Percentiles rank a stretch among this genome's conserved stretches.
Evolutionary conservation across 1,140 invertebrate species (phyloP).

Genomic region (Anastrepha obliqua): DNA sequence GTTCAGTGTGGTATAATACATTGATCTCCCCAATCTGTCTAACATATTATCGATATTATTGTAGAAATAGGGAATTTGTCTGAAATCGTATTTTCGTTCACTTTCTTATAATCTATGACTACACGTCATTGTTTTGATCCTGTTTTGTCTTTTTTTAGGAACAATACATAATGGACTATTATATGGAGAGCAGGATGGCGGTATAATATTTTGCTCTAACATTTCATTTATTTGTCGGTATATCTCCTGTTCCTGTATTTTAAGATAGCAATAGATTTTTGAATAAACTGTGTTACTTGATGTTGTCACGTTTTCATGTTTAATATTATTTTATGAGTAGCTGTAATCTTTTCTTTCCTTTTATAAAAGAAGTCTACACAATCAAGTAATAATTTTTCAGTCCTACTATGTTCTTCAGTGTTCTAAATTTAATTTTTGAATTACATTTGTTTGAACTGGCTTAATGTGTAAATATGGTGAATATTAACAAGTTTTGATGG

Average conservation of each 20-base stretch:
- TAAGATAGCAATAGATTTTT: too few species aligned
- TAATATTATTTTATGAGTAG: too few species aligned
- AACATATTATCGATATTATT: conserved; percentile 3
- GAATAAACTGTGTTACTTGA: too few species aligned
- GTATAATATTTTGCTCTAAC: neutral
- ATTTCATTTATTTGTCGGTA: neutral
- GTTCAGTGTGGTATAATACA: neutral
- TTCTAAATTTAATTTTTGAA: too few species aligned
- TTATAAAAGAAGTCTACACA: too few species aligned
- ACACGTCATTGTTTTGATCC: neutral
- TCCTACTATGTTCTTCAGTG: too few species aligned
- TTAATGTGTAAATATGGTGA: too few species aligned
- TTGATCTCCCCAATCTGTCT: neutral
- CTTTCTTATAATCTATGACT: conserved; percentile 31
- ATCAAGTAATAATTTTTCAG: too few species aligned
- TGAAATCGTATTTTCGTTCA: conserved; percentile 9
- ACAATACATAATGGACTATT: conserved; percentile 15
- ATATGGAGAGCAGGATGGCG: neutral
- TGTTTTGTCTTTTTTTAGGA: neutral
- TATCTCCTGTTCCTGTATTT: neutral
- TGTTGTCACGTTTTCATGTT: too few species aligned
- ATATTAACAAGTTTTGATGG: too few species aligned
- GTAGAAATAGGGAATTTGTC: conserved; percentile 31
- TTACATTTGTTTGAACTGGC: too few species aligned
- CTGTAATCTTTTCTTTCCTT: too few species aligned